Evolutionary conservation across 2,113 vertebrate genomes (phyloP).

Genomic region (Tichodroma muraria): DNA sequence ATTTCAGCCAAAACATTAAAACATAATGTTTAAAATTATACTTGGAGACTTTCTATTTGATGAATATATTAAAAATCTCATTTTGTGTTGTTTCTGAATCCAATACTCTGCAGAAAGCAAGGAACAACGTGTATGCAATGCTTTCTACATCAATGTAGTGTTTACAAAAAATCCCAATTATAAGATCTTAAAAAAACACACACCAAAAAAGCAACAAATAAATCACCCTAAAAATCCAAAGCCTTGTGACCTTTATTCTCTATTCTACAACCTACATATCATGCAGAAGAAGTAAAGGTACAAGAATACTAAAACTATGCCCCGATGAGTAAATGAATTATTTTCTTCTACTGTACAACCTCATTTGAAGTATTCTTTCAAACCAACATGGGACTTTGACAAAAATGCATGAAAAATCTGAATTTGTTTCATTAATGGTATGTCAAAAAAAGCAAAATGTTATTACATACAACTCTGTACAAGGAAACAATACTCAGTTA

Average conservation of each 20-base stretch:
- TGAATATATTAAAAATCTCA: neutral
- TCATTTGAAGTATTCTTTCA: neutral
- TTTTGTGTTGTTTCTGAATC: neutral
- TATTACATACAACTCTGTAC: neutral
- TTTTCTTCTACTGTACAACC: neutral
- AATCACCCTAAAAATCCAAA: neutral
- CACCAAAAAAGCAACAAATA: neutral
- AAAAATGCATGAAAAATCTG: neutral
- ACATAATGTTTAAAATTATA: neutral
- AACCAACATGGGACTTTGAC: neutral
- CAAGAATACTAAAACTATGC: neutral
- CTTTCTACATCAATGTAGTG: neutral
- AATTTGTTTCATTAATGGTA: neutral
- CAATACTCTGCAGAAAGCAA: neutral
- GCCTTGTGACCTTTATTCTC: neutral
- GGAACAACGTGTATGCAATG: neutral
- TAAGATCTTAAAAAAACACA: neutral
- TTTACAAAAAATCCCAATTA: neutral
- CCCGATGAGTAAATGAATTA: neutral
- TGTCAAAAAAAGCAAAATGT: neutral
- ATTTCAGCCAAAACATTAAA: constrained; percentile 16
- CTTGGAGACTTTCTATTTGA: neutral
- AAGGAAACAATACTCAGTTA: neutral
- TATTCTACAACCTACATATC: neutral
- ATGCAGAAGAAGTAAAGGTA: neutral